A percentile compares a stretch with the other conserved stretches of the same genome.
phyloP scores from a whole-genome alignment of 2,888 invertebrate species.

The Macroteleia sp. region DNA sequence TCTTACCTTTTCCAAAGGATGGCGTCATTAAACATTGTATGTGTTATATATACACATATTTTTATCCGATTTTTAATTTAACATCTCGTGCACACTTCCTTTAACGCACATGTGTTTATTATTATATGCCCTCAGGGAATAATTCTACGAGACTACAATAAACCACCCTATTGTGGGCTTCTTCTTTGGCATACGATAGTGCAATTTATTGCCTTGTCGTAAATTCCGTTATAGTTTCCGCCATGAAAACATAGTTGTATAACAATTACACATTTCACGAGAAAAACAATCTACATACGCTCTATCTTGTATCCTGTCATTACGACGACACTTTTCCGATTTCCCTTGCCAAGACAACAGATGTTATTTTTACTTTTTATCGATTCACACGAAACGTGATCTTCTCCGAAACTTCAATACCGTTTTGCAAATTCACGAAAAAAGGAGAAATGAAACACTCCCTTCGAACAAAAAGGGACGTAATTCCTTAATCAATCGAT shows the following conservation, averaged over 20 bases:
- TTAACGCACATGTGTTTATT: slow-evolving; percentile 13
- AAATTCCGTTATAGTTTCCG: slow-evolving; percentile 48
- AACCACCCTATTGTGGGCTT: slow-evolving; percentile 17
- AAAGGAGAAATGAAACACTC: too few species aligned
- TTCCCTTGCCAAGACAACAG: slow-evolving; percentile 6
- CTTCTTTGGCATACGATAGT: slow-evolving; percentile 3
- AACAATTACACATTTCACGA: slow-evolving; percentile 30
- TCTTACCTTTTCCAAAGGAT: too few species aligned
- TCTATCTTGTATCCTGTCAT: slow-evolving; percentile 1
- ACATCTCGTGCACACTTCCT: too few species aligned
- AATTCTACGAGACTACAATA: slow-evolving; percentile 21
- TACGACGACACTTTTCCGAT: slow-evolving; percentile 28
- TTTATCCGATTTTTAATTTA: too few species aligned
- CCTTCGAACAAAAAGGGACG: too few species aligned
- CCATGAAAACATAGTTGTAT: slow-evolving; percentile 28
- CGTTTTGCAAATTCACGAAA: too few species aligned
- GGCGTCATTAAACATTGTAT: too few species aligned
- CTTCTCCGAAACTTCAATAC: too few species aligned
- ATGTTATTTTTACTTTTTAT: neutral
- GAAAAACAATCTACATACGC: slow-evolving; percentile 22
- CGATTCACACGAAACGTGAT: too few species aligned
- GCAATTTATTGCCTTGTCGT: slow-evolving; percentile 45
- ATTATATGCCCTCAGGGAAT: slow-evolving; percentile 14
- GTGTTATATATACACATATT: too few species aligned
- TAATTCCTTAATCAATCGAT: too few species aligned